Evolutionary conservation across 1,140 invertebrate species (phyloP).

Genomic region (Neodiprion pinetum): DNA sequence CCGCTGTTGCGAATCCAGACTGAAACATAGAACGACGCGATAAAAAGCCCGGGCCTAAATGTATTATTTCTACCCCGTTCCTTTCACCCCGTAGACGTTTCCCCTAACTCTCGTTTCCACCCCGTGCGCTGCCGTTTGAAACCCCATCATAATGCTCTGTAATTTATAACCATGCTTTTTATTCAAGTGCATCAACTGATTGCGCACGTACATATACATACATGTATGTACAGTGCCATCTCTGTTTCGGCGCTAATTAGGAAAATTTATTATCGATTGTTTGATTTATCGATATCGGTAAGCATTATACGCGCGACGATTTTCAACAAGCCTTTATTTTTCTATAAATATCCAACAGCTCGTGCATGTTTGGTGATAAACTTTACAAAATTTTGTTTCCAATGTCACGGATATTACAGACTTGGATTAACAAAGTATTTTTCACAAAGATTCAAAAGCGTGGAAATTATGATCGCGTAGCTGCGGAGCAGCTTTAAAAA

Average conservation of each 20-base stretch:
- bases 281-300: too few species aligned
- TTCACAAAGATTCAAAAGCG: too few species aligned
- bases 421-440: too few species aligned
- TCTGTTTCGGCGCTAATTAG: background rate
- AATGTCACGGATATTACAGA: too few species aligned
- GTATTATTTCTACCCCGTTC: slow-evolving; percentile 53
- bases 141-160: background rate
- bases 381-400: too few species aligned
- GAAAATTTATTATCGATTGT: background rate
- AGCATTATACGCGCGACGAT: background rate
- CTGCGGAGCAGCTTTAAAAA: slow-evolving; percentile 40
- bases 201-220: too few species aligned
- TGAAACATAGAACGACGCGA: slow-evolving; percentile 40
- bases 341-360: too few species aligned
- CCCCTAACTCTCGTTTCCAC: slow-evolving; percentile 9
- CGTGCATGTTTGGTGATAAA: too few species aligned
- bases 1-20: background rate
- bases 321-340: background rate
- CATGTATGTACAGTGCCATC: too few species aligned
- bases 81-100: slow-evolving; percentile 18
- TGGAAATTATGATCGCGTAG: background rate
- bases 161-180: slow-evolving; percentile 8
- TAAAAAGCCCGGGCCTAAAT: slow-evolving; percentile 57
- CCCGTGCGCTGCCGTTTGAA: background rate
- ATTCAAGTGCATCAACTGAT: background rate